These are phyloP conservation scores for Anarhynchus alexandrinus DNA, from an alignment of 2,113 vertebrate genomes.

Conservation along the genomic window DNA sequence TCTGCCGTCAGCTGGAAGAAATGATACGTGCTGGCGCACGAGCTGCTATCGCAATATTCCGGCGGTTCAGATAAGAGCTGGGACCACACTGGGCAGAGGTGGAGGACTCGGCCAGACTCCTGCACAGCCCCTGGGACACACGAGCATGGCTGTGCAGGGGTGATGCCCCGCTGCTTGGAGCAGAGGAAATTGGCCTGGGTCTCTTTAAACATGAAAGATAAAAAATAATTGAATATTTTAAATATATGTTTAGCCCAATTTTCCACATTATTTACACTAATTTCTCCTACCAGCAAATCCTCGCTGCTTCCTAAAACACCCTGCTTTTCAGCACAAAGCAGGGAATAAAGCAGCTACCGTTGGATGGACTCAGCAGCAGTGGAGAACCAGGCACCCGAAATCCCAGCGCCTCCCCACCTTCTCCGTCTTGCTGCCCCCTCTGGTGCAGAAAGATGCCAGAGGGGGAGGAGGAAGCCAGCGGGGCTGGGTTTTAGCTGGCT, in stretches of 20 bases:
- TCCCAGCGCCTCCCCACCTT: background rate
- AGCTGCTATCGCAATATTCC: background rate
- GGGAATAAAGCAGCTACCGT: background rate
- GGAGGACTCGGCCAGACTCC: background rate
- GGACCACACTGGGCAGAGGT: background rate
- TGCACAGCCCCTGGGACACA: no score
- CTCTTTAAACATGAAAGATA: background rate
- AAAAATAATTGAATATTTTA: background rate
- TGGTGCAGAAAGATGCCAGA: background rate
- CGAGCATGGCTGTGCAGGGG: background rate
- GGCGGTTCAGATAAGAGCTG: background rate
- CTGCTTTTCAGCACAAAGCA: background rate
- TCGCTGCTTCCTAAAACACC: background rate
- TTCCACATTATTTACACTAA: no score
- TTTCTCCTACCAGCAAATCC: background rate
- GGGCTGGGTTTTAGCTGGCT: background rate
- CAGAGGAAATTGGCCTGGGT: background rate
- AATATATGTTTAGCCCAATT: background rate
- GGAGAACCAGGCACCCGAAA: background rate
- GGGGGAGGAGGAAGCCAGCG: background rate
- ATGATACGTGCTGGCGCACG: no score
- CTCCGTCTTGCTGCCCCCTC: background rate
- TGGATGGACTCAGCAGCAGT: accelerated
- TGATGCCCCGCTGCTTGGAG: background rate
- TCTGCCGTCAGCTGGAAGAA: background rate